Evolutionary conservation across 2,797 vertebrate species (phyloP).

Genomic region (Bryconaethiops microstoma): DNA sequence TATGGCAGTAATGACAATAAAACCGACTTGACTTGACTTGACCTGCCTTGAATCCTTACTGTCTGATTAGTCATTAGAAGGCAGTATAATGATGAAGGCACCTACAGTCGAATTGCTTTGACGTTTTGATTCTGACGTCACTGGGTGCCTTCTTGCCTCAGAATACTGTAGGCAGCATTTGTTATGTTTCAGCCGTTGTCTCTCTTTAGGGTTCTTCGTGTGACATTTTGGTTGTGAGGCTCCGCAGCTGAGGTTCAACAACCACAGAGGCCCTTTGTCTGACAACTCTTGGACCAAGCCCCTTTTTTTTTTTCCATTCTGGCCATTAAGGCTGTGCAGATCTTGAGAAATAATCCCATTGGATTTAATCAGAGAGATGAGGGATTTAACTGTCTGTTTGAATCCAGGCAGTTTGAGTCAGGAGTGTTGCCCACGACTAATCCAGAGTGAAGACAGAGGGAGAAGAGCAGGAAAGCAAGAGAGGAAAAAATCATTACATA

Average conservation of each 20-base stretch:
- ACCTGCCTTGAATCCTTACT: too few relatives aligned
- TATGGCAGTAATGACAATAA: too few relatives aligned
- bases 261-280: constrained; percentile 42
- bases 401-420: constrained; percentile 53
- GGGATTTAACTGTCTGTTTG: constrained; percentile 57
- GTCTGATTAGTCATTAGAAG: too few relatives aligned
- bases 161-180: too few relatives aligned
- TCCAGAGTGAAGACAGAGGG: constrained; percentile 14
- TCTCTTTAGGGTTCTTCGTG: too few relatives aligned
- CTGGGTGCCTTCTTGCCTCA: too few relatives aligned
- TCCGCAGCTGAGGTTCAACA: constrained; percentile 32
- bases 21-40: too few relatives aligned
- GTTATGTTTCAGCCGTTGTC: neutral
- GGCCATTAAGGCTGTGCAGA: constrained; percentile 58
- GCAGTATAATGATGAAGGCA: too few relatives aligned
- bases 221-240: constrained; percentile 14
- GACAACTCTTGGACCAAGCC: too few relatives aligned
- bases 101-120: too few relatives aligned
- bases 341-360: constrained; percentile 62
- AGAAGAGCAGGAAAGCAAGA: constrained; percentile 1
- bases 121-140: too few relatives aligned
- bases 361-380: constrained; percentile 69
- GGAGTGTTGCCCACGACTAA: constrained; percentile 5
- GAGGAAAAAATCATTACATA: constrained; percentile 23
- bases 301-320: constrained; percentile 60